Conservation (phyloP, 2,888 invertebrate species). For the Yponomeuta cagnagella region DNA sequence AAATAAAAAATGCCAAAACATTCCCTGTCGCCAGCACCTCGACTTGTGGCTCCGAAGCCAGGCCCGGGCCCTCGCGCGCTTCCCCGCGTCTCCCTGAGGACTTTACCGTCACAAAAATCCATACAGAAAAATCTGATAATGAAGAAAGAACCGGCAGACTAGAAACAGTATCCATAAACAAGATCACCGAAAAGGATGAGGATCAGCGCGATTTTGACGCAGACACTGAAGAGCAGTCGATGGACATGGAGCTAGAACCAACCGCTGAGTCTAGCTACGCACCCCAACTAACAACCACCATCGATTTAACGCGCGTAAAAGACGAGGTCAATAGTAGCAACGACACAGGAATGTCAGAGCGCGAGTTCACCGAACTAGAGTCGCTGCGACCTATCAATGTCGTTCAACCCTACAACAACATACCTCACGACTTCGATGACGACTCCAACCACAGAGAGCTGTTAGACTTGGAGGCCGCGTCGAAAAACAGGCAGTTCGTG, state of each 20-base stretch:
- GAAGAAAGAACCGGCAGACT: conserved; percentile 22
- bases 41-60: conserved; percentile 27
- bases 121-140: conserved; percentile 22
- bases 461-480: conserved; percentile 54
- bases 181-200: conserved; percentile 39
- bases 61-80: conserved; percentile 47
- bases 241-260: conserved; percentile 53
- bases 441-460: conserved; percentile 60
- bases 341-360: conserved; percentile 41
- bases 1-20: conserved; percentile 58
- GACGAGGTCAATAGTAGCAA: conserved; percentile 59
- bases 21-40: conserved; percentile 23
- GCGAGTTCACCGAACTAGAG: conserved; percentile 44
- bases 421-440: conserved; percentile 55
- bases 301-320: conserved; percentile 49
- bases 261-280: conserved; percentile 31
- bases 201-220: conserved; percentile 50
- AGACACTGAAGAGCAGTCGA: conserved; percentile 56
- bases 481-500: conserved; percentile 65
- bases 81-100: conserved; percentile 44
- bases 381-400: conserved; percentile 61
- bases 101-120: conserved; percentile 45
- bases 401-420: conserved; percentile 50
- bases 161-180: conserved; percentile 49
- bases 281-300: conserved; percentile 32